These are phyloP conservation scores for Kryphioiulus occultus DNA, from an alignment of 2,888 invertebrate genomes.

Conservation along the genomic window DNA sequence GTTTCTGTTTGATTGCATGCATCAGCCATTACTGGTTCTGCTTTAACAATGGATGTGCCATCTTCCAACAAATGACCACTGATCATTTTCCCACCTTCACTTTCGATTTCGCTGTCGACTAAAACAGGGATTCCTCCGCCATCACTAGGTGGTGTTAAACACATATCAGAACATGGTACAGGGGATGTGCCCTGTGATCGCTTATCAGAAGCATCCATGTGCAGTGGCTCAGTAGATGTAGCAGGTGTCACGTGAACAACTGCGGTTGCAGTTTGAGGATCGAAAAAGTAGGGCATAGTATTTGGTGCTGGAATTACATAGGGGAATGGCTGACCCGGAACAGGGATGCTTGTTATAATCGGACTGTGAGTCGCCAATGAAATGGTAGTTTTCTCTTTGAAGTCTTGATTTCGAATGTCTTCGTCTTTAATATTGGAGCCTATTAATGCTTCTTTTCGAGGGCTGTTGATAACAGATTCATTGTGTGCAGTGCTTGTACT, in stretches of 20 bases:
- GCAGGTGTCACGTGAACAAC: conserved; percentile 52
- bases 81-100: conserved; percentile 44
- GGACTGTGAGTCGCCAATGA: conserved; percentile 42
- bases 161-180: conserved; percentile 49
- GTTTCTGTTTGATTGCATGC: conserved; percentile 86
- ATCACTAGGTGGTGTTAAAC: conserved; percentile 46
- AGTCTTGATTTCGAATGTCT: not conserved
- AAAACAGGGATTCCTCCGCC: conserved; percentile 30
- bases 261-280: conserved; percentile 39
- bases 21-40: conserved; percentile 63
- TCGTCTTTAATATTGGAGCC: conserved; percentile 48
- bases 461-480: not conserved
- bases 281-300: conserved; percentile 51
- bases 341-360: conserved; percentile 48
- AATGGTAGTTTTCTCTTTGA: conserved; percentile 50
- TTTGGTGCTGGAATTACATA: conserved; percentile 48
- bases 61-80: conserved; percentile 37
- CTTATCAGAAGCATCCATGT: conserved; percentile 48
- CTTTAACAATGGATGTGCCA: not conserved
- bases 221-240: conserved; percentile 28
- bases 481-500: not conserved
- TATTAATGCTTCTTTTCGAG: not conserved
- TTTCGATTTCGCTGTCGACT: conserved; percentile 39
- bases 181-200: conserved; percentile 53
- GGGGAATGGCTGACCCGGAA: conserved; percentile 49